Base-by-base conservation (phyloP, 1,140 invertebrate species). In the Agrypnia vestita region DNA sequence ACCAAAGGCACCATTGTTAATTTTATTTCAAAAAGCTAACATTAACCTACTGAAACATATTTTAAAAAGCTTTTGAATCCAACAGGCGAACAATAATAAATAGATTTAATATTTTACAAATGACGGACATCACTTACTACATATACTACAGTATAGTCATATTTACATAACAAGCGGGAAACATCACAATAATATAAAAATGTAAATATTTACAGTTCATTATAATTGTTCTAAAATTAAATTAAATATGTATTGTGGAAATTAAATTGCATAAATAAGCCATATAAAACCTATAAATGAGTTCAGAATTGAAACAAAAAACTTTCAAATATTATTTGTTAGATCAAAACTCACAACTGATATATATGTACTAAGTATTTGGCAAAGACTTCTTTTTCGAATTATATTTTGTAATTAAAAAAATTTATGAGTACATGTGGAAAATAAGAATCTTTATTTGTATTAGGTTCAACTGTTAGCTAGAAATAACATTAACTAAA, bases 1-100 rank as follows among this genome's bases (percentile, higher is more conserved):
- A 77, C 75, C 75, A 77, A 77, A 77, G 75, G 75, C 75, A 77
- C 75, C 75, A 51, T 25, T 77, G 59, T 77, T 77, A 15, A 75
- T 75, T 64, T 64, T 77, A 67, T 77, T 77, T 77, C 61, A 53
- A 77, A 77, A 77, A 77, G 75, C 75, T 69, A 64, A 44, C 15
- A 61, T 53, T 67, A 59, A 55, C 21, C 51, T 56, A 74, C 13
- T 43, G 67, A 56, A 74, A 74, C 53, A 74, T 56, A 56, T 53
- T 53, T 21, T 35, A 56, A 44, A 74, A 74, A 44, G 35, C 72
- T 56, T 46, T 43, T 56, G 25, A 74, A 74, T 56, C 51, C 25
- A 56, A 74, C 72, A 74, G 13, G 53, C 72, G 15, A 56, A 9
- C 19, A 17, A 59, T 56, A 53, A 73, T 73, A 73, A 74, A 74